Evolutionary conservation across 1,140 invertebrate genomes (phyloP).

Genomic region (Calosoma granatense): DNA sequence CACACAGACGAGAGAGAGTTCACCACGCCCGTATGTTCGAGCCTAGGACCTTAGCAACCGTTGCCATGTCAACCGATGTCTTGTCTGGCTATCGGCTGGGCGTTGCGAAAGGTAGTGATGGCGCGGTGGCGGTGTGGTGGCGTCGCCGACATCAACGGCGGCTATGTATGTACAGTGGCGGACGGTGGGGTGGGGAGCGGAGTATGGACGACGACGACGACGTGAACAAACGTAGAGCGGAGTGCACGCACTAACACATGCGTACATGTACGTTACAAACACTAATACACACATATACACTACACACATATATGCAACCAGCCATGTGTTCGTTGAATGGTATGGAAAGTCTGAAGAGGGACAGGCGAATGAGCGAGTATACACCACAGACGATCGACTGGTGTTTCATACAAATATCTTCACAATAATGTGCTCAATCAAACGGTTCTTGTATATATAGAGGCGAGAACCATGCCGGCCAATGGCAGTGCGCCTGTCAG

Average conservation of each 20-base stretch:
- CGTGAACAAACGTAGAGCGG: no score
- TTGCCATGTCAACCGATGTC: conserved; percentile 16
- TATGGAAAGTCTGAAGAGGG: no score
- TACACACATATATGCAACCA: not conserved
- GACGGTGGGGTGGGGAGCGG: not conserved
- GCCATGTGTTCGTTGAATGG: not conserved
- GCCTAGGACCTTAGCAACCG: conserved; percentile 13
- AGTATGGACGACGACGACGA: not conserved
- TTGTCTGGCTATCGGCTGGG: conserved; percentile 8
- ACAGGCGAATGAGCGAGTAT: no score
- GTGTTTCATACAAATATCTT: not conserved
- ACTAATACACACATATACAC: not conserved
- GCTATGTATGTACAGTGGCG: no score
- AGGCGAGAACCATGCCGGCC: not conserved
- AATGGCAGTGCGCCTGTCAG: not conserved
- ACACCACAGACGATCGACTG: not conserved
- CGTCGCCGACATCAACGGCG: no score
- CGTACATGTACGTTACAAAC: not conserved
- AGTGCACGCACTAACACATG: not conserved
- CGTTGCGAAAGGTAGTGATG: not conserved
- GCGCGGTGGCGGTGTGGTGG: not conserved
- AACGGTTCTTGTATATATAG: not conserved
- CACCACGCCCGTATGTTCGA: not conserved
- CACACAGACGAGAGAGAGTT: not conserved
- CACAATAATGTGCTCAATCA: not conserved